Evolutionary conservation across 2,888 invertebrate genomes (phyloP), one percentile per base, ranked within the genome.

Genomic region (Trichopoda pennipes): DNA sequence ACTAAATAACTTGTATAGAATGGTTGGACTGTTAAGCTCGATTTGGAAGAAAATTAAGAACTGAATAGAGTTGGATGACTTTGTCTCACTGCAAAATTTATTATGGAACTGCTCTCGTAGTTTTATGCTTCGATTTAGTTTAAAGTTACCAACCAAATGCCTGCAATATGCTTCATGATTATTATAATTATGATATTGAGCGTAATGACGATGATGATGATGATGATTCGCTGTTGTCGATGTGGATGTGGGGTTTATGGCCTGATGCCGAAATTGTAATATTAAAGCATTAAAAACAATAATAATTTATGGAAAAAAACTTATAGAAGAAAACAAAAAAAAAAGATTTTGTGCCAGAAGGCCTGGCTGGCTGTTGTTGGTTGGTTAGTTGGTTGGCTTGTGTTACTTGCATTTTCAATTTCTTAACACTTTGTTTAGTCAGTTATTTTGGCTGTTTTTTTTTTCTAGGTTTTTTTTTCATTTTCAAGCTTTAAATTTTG

Each of bases 221-320:
- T 49, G 47, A 19, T 49, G 47, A 14, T 44, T 47, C 32, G 53
- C 19, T 23, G 68, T n/a, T 56, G 32, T 32, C 9, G 12, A 42
- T 47, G 17, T 47, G 16, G 19, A 60, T 58, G 70, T 72, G 64
- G 32, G 53, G 21, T 69, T 75, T 78, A 75, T 49, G 70, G 81
- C 74, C 74, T 81, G 78, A 78, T 81, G 81, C 78, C 81, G 80
- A 74, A 74, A 80, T 68, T 63, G 47, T 60, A 69, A 61, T 74
- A 80, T 72, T 51, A 74, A 68, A 80, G 38, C 58, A 72, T 38
- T 64, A 64, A 64, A 23, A 63, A 44, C 1, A 35, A 63, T 75
- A 70, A 51, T 69, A 63, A 51, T 58, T 63, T 58, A 51, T 28
- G 2, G 28, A 19, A 47, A 38, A 23, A 38, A 21, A 28, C n/a